Percentiles rank a stretch among this genome's conserved stretches.
These are phyloP conservation scores for Emys orbicularis DNA, from an alignment of 2,797 vertebrate genomes.

Conservation along the genomic window DNA sequence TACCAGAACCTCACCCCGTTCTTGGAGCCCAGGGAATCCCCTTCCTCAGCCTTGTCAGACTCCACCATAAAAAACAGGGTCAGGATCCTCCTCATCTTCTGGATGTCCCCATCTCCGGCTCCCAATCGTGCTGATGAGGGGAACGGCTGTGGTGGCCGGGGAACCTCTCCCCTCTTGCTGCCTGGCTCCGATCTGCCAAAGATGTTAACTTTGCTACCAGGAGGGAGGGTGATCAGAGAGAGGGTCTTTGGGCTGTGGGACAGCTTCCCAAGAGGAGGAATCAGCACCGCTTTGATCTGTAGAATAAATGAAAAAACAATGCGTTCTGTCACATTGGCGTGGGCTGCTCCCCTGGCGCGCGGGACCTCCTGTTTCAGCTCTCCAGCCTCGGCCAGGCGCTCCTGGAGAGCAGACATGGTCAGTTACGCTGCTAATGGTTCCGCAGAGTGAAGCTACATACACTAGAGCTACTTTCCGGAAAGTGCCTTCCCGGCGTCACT, in stretches of 20 bases:
- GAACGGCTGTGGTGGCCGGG: not conserved
- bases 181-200: not conserved
- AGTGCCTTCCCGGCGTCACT: not conserved
- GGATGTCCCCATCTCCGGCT: not conserved
- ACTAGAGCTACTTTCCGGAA: not conserved
- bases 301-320: not conserved
- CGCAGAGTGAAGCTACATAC: too few species aligned
- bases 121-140: not conserved
- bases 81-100: not conserved
- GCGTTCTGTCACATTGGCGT: not conserved
- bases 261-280: constrained; percentile 11
- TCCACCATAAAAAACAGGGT: not conserved
- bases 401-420: not conserved
- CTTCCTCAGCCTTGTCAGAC: not conserved
- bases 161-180: not conserved
- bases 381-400: not conserved
- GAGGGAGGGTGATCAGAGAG: not conserved
- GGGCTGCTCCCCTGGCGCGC: not conserved
- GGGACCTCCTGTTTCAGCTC: not conserved
- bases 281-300: constrained; percentile 18
- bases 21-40: not conserved
- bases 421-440: too few species aligned
- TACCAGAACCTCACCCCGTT: not conserved
- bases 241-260: constrained; percentile 1
- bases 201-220: not conserved